Evolutionary conservation across 2,888 invertebrate genomes (phyloP), one percentile per base, ranked within the genome.

Genomic region (Heliconius sara): DNA sequence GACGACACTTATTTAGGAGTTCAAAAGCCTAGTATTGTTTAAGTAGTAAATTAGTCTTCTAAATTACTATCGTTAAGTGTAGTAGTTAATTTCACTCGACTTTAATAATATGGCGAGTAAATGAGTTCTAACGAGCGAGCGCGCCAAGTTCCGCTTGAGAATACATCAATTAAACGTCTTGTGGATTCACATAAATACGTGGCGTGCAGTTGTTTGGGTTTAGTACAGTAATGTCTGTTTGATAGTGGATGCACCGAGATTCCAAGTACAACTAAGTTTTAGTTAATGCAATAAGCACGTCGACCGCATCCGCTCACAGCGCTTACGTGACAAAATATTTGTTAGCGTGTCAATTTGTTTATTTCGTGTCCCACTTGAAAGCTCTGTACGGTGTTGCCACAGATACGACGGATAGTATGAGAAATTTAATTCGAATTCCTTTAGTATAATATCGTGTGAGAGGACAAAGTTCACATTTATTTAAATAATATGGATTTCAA

Each of bases 81-180:
- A 25, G 72, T 39, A 68, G 77, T 79, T 79, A 77, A 76, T 79
- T 77, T 30, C 2, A 22, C 66, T 57, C 27, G 73, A 52, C 63
- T 73, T 73, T 77, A 39, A 76, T 66, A 76, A 39, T 67, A 72
- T 73, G 67, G 73, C n/a, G 16, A 63, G 67, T 72, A 77, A 79
- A 72, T 79, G 52, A 74, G 43, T 65, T 60, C n/a, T 39, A 75
- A 74, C 70, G 39, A 76, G 70, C 47, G 52, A 68, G n/a, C 22
- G 57, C 77, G 43, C 77, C 65, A 72, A 66, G 70, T 75, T 70
- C 57, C 43, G 16, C 66, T 52, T 72, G 60, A 68, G 74, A 63
- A 76, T 72, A 76, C 68, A 78, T 79, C 65, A 76, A 75, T 79
- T 76, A 78, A 74, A 78, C 25, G 78, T 78, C 74, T 78, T 68